These are phyloP conservation scores for Poliocrania exsul DNA, from an alignment of 2,797 vertebrate species.

Conservation along the genomic window DNA sequence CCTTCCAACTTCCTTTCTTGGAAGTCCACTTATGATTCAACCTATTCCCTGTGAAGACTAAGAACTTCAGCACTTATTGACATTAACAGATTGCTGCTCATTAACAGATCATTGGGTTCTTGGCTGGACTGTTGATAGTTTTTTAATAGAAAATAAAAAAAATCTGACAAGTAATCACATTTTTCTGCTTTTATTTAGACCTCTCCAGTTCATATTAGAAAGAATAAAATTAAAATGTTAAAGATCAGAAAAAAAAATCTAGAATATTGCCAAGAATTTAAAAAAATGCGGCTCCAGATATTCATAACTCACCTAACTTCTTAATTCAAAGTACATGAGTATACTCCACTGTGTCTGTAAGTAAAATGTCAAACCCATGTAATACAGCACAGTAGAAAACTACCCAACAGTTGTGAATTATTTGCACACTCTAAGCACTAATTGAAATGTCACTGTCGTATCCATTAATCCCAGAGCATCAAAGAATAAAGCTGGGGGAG, in stretches of 20 bases:
- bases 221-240: neutral
- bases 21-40: neutral
- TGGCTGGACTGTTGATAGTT: neutral
- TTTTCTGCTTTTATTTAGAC: neutral
- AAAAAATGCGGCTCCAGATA: neutral
- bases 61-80: neutral
- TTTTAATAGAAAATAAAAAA: neutral
- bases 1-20: neutral
- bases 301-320: neutral
- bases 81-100: neutral
- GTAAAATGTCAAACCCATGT: conserved; percentile 62
- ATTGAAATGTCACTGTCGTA: conserved; percentile 69
- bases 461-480: conserved; percentile 71
- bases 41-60: neutral
- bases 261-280: neutral
- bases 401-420: conserved; percentile 76
- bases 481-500: conserved; percentile 72
- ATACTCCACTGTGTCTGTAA: neutral
- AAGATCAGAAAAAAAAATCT: neutral
- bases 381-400: conserved; percentile 78
- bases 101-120: neutral
- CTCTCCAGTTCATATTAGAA: neutral
- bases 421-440: conserved; percentile 65
- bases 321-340: conserved; percentile 10
- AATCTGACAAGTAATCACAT: neutral